These are phyloP conservation scores for Nomada hirtipes DNA, from an alignment of 2,888 invertebrate species.

Conservation along the genomic window DNA sequence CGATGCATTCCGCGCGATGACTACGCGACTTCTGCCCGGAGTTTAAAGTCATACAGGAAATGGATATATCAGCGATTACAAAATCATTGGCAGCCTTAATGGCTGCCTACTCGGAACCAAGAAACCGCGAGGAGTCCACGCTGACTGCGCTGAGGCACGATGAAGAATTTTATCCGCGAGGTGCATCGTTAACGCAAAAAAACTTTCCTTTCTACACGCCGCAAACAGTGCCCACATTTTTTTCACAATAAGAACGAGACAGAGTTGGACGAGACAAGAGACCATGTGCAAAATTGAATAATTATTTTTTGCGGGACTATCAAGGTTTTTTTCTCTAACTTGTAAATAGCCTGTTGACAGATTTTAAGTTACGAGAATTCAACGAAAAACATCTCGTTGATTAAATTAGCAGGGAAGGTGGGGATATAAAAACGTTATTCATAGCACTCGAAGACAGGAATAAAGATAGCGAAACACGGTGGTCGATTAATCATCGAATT, in stretches of 20 bases:
- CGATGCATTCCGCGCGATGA: constrained; percentile 1
- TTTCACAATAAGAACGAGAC: background rate
- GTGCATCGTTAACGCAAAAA: background rate
- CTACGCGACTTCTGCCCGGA: background rate
- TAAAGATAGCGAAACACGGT: too few relatives aligned
- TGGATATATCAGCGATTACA: constrained; percentile 15
- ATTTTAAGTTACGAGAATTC: too few relatives aligned
- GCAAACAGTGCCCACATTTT: background rate
- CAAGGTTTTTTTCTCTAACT: too few relatives aligned
- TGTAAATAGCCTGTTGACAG: too few relatives aligned
- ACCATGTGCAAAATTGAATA: background rate
- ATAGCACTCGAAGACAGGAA: too few relatives aligned
- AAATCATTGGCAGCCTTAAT: constrained; percentile 8
- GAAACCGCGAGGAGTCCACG: background rate
- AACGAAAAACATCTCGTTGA: too few relatives aligned
- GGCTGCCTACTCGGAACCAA: background rate
- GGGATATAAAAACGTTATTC: too few relatives aligned
- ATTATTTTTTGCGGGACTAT: background rate
- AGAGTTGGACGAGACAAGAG: background rate
- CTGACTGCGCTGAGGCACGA: background rate
- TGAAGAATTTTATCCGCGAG: background rate
- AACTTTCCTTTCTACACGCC: too few relatives aligned
- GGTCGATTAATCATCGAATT: background rate
- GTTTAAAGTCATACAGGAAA: constrained; percentile 27
- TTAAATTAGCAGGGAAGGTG: too few relatives aligned